Evolutionary conservation across 2,113 vertebrate species (phyloP).

Genomic region (Sakesphorus luctuosus): DNA sequence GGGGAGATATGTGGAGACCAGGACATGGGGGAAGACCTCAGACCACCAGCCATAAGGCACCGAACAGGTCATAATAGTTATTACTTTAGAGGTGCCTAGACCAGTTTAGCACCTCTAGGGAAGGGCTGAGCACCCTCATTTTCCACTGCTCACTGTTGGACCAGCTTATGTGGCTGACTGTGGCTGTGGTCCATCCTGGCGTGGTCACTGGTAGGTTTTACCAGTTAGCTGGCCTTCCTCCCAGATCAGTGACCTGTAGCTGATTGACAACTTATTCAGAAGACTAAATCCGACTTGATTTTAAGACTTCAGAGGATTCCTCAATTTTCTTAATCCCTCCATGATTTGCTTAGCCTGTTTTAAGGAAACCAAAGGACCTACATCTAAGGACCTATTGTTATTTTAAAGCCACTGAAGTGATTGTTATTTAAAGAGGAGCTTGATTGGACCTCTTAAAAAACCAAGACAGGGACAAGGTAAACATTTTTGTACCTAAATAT

Average conservation of each 20-base stretch:
- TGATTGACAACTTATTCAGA: neutral
- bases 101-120: neutral
- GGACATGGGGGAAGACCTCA: neutral
- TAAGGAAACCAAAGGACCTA: neutral
- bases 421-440: constrained; percentile 6
- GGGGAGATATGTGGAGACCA: neutral
- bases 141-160: neutral
- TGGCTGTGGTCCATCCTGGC: neutral
- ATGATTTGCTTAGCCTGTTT: neutral
- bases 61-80: neutral
- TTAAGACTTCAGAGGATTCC: neutral
- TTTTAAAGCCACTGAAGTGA: neutral
- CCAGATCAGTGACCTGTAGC: neutral
- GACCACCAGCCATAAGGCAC: neutral
- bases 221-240: neutral
- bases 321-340: neutral
- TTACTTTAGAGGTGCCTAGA: neutral
- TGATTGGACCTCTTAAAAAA: constrained; percentile 26
- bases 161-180: neutral
- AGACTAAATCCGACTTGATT: neutral
- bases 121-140: neutral
- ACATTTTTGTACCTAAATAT: neutral
- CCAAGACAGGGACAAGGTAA: neutral
- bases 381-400: constrained; percentile 4
- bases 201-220: neutral